phyloP scores from a whole-genome alignment of 2,888 invertebrate genomes.

The Agriopis leucophaearia region DNA sequence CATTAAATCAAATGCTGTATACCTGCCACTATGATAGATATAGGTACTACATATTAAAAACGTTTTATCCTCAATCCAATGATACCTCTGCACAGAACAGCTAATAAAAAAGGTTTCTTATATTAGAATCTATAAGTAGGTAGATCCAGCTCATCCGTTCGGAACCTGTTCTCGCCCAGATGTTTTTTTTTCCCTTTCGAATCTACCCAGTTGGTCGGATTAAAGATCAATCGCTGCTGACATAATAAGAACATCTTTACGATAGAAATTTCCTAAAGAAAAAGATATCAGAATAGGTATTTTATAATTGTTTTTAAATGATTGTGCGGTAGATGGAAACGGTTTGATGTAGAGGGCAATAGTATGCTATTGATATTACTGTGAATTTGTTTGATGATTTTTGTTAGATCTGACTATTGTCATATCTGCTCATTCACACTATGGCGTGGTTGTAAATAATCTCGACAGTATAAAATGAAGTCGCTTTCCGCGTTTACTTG shows the following conservation, averaged over 20 bases:
- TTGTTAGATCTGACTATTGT: too few species aligned
- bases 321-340: too few species aligned
- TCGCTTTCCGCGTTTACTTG: too few species aligned
- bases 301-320: background rate
- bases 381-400: too few species aligned
- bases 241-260: conserved; percentile 38
- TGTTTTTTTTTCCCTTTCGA: conserved; percentile 74
- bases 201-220: conserved; percentile 56
- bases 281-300: background rate
- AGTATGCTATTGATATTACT: too few species aligned
- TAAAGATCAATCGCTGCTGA: conserved; percentile 51
- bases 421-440: too few species aligned
- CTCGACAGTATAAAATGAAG: too few species aligned
- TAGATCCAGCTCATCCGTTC: conserved; percentile 63
- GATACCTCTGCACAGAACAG: conserved; percentile 53
- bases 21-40: background rate
- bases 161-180: conserved; percentile 77
- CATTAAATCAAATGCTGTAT: background rate
- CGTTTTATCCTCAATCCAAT: conserved; percentile 41
- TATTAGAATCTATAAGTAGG: conserved; percentile 45
- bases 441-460: too few species aligned
- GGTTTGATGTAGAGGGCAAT: too few species aligned
- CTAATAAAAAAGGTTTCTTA: conserved; percentile 69
- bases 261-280: conserved; percentile 15
- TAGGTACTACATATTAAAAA: background rate